Evolutionary conservation across 1,140 invertebrate species (phyloP), one percentile per base, ranked within the genome.

Genomic region (Hylaeus volcanicus): DNA sequence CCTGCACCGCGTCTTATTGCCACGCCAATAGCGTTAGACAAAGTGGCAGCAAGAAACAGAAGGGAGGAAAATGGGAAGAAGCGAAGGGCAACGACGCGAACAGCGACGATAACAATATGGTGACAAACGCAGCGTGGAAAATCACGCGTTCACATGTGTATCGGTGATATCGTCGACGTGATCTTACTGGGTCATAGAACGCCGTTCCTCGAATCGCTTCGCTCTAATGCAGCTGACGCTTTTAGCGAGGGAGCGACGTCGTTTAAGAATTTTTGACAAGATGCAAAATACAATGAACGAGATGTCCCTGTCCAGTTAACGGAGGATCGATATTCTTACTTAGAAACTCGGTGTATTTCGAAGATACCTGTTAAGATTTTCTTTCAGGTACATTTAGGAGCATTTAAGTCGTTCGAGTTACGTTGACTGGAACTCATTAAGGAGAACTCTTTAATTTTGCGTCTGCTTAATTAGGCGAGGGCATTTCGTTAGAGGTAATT

Each of bases 151-250:
- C 48, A 45, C 39, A 9, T 55, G 9, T 37, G 53, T 37, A 61
- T 80, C 73, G 39, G n/a, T 81, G 14, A 26, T 48, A 81, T 9
- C 39, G 41, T 39, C 55, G 68, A 82, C 68, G 61, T 73, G 71
- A 65, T 77, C 68, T 81, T 68, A 58, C 56, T 58, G 69, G 61
- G 15, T 76, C 48, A 65, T 14, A 14, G 14, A 61, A 14, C 45
- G 26, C 15, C 9, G 78, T 55, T 79, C 53, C 64, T 58, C 48
- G 3, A 2, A n/a, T 53, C 2, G 4, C 51, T 56, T 37, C 14
- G 1, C 1, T 6, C 3, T n/a, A 6, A 48, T 45, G 39, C 45
- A 37, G n/a, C 12, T 3, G 41, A 51, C 4, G 48, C 48, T 55
- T 3, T 65, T 26, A 6, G 14, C 8, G 1, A 0, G 3, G 15